Base-by-base conservation (phyloP, 1,140 invertebrate species). In the Nephila pilipes region DNA sequence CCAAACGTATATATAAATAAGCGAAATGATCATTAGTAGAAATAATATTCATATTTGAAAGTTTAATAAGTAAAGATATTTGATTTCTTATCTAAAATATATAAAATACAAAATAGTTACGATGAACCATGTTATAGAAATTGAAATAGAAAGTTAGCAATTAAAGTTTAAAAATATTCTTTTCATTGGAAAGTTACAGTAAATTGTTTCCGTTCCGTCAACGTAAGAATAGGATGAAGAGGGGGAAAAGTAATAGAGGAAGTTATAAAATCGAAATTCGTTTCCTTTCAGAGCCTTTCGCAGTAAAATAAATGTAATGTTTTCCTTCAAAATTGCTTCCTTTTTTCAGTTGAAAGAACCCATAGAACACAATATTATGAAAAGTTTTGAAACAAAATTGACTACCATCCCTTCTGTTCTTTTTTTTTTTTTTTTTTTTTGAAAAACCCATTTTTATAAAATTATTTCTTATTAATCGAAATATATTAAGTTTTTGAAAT, bases 251-350 rank as follows among this genome's bases (percentile, higher is more conserved):
- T 8, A 65, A n/a, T n/a, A 65, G 22, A 20, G 63, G 63, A 65
- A 65, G 63, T 65, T 65, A 65, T 65, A 65, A 65, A 25, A n/a
- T 22, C n/a, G 63, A n/a, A 65, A 65, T 65, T 65, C 25, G 63
- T 12, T 65, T 65, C 63, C 63, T 25, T 6, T 25, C 2, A 65
- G n/a, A n/a, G 2, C 3, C n/a, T 65, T n/a, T 5, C 1, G 25
- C n/a, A 5, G 63, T n/a, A 10, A 65, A 65, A 65, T 65, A 65
- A 65, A 65, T 65, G 22, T 65, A 65, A 65, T 65, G 8, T n/a
- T n/a, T 65, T 65, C 25, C 63, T 65, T 65, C 63, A 65, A 65
- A 65, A 29, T 65, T 6, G n/a, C 8, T 65, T 65, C 63, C n/a
- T 65, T 65, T 57, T 57, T 25, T 65, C 8, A n/a, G 25, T 29